phyloP scores from a whole-genome alignment of 2,888 invertebrate species.

The Cantharis nigra region DNA sequence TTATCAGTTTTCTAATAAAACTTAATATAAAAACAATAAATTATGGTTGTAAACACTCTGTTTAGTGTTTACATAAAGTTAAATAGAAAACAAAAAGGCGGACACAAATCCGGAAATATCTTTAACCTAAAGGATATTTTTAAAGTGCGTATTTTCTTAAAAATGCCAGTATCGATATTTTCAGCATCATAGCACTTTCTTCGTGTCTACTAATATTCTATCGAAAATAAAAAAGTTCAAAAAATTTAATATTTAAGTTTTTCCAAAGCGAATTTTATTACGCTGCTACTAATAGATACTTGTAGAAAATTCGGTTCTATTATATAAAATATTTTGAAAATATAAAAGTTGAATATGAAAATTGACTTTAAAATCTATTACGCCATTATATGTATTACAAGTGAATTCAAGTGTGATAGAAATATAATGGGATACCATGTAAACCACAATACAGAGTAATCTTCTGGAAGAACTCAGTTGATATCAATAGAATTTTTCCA shows the following conservation, averaged over 20 bases:
- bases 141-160: not conserved
- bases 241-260: not conserved
- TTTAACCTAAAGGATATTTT: not conserved
- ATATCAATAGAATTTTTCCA: not conserved
- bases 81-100: not conserved
- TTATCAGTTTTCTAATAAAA: too few species aligned
- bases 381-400: not conserved
- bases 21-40: not conserved
- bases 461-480: not conserved
- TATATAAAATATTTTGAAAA: not conserved
- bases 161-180: not conserved
- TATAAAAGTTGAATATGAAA: not conserved
- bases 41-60: not conserved
- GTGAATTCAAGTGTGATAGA: not conserved
- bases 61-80: not conserved
- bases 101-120: not conserved
- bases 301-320: not conserved
- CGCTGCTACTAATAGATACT: not conserved
- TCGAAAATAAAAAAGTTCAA: not conserved
- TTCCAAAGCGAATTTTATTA: not conserved
- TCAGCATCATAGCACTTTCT: not conserved
- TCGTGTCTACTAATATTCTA: not conserved
- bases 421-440: not conserved
- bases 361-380: not conserved
- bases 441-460: not conserved